A percentile compares a stretch with the other conserved stretches of the same genome.
Conservation (phyloP, 1,140 invertebrate species). For the Apis laboriosa region DNA sequence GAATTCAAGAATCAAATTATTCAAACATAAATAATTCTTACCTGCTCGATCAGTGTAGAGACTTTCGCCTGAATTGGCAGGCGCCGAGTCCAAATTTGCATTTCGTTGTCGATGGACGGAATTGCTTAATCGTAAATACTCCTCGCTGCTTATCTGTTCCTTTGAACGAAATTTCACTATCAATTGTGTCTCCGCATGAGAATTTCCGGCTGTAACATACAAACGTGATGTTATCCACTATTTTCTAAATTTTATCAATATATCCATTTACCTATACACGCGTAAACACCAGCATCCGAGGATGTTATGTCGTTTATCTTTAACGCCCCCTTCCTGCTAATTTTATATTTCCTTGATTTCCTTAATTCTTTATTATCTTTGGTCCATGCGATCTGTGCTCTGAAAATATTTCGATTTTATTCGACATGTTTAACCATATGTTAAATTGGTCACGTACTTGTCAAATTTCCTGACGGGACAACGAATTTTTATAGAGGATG, state of each 20-base stretch:
- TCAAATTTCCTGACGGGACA: constrained; percentile 93
- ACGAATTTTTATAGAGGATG: constrained; percentile 91
- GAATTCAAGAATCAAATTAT: neutral
- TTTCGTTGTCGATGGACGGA: constrained; percentile 77
- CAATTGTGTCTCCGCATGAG: constrained; percentile 87
- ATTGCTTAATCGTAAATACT: constrained; percentile 82
- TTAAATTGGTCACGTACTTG: constrained; percentile 77
- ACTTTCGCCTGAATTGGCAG: constrained; percentile 76
- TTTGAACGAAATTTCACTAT: constrained; percentile 88
- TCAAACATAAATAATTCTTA: constrained; percentile 41
- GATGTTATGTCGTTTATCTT: constrained; percentile 89
- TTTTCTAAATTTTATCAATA: neutral
- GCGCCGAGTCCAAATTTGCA: constrained; percentile 72
- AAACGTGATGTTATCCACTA: neutral
- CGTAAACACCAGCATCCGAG: constrained; percentile 90
- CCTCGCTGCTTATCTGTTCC: constrained; percentile 89
- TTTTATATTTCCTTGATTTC: constrained; percentile 89
- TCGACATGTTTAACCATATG: neutral
- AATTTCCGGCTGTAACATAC: constrained; percentile 83
- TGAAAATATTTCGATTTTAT: constrained; percentile 55
- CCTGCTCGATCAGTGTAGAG: constrained; percentile 76
- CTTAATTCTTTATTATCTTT: constrained; percentile 89
- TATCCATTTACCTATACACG: constrained; percentile 85
- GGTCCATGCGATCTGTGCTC: constrained; percentile 88
- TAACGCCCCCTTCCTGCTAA: constrained; percentile 92